Conservation (phyloP, 2,113 vertebrate genomes). For the Carlito syrichta region DNA sequence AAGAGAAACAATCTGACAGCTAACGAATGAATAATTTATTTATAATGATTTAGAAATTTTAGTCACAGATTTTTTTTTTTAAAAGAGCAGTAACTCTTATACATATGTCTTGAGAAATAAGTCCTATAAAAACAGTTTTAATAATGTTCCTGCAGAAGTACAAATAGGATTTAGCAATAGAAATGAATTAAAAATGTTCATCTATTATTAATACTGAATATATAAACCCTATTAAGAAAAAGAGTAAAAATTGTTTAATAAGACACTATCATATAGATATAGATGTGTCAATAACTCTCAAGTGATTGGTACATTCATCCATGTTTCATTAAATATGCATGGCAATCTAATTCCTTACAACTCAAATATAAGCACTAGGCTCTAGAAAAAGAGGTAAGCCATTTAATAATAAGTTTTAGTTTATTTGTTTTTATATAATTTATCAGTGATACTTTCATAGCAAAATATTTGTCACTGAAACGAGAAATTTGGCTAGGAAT, state of each 20-base stretch:
- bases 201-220: constrained; percentile 81
- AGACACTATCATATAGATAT: constrained; percentile 73
- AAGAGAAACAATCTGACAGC: constrained; percentile 58
- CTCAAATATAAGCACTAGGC: constrained; percentile 55
- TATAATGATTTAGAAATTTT: constrained; percentile 74
- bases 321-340: constrained; percentile 81
- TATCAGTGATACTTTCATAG: constrained; percentile 73
- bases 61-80: constrained; percentile 66
- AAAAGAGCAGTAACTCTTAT: constrained; percentile 63
- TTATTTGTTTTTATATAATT: constrained; percentile 80
- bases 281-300: constrained; percentile 82
- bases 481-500: constrained; percentile 63
- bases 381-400: constrained; percentile 64
- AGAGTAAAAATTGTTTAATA: constrained; percentile 73
- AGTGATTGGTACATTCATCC: constrained; percentile 75
- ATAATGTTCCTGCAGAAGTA: constrained; percentile 78
- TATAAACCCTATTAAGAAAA: constrained; percentile 77
- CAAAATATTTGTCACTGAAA: constrained; percentile 67
- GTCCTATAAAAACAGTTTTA: constrained; percentile 79
- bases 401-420: constrained; percentile 75
- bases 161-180: constrained; percentile 79
- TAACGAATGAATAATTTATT: constrained; percentile 79
- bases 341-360: constrained; percentile 77
- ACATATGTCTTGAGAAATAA: constrained; percentile 75
- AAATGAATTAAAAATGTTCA: constrained; percentile 82